Percentiles rank a stretch among this genome's conserved stretches.
phyloP scores from a whole-genome alignment of 2,888 invertebrate species.

The Stictocephala bisonia region DNA sequence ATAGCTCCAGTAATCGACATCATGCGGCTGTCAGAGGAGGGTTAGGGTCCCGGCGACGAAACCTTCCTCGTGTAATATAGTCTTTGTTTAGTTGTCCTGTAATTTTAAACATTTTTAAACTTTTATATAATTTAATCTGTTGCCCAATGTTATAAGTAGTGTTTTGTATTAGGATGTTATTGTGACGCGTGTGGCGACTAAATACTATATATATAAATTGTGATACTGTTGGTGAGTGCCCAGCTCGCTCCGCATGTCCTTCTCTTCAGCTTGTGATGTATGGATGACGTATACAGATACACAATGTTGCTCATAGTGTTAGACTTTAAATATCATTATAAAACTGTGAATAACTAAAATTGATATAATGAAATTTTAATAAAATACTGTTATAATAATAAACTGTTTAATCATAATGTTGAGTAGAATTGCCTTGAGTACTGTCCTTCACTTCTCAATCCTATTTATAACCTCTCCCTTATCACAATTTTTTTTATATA shows the following conservation, averaged over 20 bases:
- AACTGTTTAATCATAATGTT: conserved; percentile 41
- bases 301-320: conserved; percentile 58
- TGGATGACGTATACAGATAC: conserved; percentile 43
- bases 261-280: conserved; percentile 34
- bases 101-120: conserved; percentile 31
- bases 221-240: conserved; percentile 20
- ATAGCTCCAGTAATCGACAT: conserved; percentile 28
- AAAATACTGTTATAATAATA: conserved; percentile 58
- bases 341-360: conserved; percentile 52
- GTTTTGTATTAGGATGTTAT: conserved; percentile 29
- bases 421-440: no score
- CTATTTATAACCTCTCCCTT: no score
- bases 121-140: conserved; percentile 20
- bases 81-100: conserved; percentile 24
- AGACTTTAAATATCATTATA: conserved; percentile 53
- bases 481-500: no score
- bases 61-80: conserved; percentile 33
- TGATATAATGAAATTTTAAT: conserved; percentile 58
- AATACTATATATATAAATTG: conserved; percentile 36
- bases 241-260: conserved; percentile 13
- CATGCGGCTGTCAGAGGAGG: conserved; percentile 31
- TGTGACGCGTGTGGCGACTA: background rate
- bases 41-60: background rate
- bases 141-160: conserved; percentile 35
- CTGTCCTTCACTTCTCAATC: no score